Conservation (phyloP, 2,888 invertebrate species). For the Athrips mouffetella region DNA sequence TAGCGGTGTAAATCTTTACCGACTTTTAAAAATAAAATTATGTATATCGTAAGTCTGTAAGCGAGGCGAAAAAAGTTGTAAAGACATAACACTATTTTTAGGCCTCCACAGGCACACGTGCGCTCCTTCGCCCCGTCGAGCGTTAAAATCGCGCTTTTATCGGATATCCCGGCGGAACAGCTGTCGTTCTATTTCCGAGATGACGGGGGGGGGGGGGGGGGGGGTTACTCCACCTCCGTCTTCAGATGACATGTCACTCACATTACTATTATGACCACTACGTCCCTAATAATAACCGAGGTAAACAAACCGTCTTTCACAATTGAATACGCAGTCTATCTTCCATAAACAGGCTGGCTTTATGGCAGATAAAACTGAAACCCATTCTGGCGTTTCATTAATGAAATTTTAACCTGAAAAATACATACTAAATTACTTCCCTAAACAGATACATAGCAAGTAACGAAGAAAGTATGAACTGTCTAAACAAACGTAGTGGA, state of each 20-base stretch:
- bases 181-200: conserved; percentile 70
- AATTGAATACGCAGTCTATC: background rate
- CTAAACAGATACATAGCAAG: no score
- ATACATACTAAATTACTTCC: conserved; percentile 11
- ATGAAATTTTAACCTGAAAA: background rate
- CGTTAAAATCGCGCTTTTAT: conserved; percentile 54
- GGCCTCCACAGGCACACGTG: conserved; percentile 38
- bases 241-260: conserved; percentile 29
- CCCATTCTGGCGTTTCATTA: no score
- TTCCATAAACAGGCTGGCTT: no score
- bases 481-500: conserved; percentile 48
- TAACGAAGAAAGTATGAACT: conserved; percentile 51
- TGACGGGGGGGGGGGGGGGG: conserved; percentile 48
- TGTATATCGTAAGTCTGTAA: background rate
- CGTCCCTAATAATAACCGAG: background rate
- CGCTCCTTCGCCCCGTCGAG: conserved; percentile 37
- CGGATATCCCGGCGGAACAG: conserved; percentile 60
- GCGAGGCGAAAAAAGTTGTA: background rate
- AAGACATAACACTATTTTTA: conserved; percentile 33
- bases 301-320: background rate
- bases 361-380: no score
- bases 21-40: no score
- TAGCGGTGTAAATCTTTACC: no score
- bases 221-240: conserved; percentile 18
- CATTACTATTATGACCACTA: conserved; percentile 8